A percentile compares a stretch with the other conserved stretches of the same genome.
These are phyloP conservation scores for Andrena hattorfiana DNA, from an alignment of 2,888 invertebrate genomes.

Conservation along the genomic window DNA sequence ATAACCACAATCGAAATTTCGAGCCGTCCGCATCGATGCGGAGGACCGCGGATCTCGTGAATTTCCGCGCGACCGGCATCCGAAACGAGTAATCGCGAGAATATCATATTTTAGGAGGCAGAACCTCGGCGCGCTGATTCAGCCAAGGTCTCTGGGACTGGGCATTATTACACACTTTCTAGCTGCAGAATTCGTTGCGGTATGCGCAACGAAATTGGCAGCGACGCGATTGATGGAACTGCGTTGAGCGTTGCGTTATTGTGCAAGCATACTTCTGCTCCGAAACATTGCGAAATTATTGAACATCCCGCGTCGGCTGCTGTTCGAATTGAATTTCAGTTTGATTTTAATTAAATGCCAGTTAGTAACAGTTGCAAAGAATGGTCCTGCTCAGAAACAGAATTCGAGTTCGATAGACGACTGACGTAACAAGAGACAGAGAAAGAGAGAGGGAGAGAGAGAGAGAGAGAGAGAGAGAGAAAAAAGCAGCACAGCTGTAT, in stretches of 20 bases:
- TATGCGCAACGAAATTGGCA: not conserved
- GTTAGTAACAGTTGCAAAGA: too few species aligned
- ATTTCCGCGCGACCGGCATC: slow-evolving; percentile 67
- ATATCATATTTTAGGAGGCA: slow-evolving; percentile 53
- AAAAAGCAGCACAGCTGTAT: not conserved
- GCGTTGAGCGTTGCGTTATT: not conserved
- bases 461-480: not conserved
- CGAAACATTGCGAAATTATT: too few species aligned
- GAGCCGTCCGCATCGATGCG: slow-evolving; percentile 67
- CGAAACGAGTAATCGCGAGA: slow-evolving; percentile 65
- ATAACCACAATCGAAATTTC: slow-evolving; percentile 73
- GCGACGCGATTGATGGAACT: not conserved
- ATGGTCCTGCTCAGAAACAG: not conserved
- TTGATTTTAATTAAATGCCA: too few species aligned
- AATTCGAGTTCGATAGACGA: not conserved
- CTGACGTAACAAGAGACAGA: not conserved
- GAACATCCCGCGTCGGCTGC: too few species aligned
- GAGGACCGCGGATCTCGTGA: slow-evolving; percentile 69
- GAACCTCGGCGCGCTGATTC: slow-evolving; percentile 35
- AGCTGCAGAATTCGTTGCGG: slow-evolving; percentile 8
- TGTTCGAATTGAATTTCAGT: too few species aligned
- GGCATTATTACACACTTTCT: slow-evolving; percentile 3
- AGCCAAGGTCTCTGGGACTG: slow-evolving; percentile 18
- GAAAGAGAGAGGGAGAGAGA: not conserved
- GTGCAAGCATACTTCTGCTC: too few species aligned